Evolutionary conservation across 2,888 invertebrate species (phyloP).

Genomic region (Andrena trimmerana): DNA sequence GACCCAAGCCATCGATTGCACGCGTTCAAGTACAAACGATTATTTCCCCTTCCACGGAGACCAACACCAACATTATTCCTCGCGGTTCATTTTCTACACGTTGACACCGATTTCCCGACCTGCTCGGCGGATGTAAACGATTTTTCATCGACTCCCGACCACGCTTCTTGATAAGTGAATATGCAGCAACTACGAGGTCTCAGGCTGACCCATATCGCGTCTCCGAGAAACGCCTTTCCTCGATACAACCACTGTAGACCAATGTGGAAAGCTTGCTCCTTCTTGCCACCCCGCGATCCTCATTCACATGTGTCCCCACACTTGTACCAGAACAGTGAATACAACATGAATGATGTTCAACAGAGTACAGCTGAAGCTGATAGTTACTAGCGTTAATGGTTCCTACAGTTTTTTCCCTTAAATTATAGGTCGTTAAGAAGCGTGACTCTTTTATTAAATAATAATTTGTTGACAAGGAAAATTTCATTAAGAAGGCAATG

Average conservation of each 20-base stretch:
- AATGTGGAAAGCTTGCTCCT: background rate
- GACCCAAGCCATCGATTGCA: background rate
- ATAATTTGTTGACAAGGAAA: too few relatives aligned
- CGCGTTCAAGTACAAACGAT: background rate
- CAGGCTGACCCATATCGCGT: slow-evolving; percentile 64
- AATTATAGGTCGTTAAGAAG: too few relatives aligned
- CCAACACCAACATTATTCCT: slow-evolving; percentile 22
- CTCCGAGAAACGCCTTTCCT: slow-evolving; percentile 12
- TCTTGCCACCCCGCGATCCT: background rate
- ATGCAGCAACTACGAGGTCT: slow-evolving; percentile 63
- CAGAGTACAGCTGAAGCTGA: too few relatives aligned
- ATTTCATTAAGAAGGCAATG: too few relatives aligned
- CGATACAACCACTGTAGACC: slow-evolving; percentile 1
- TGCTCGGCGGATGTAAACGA: slow-evolving; percentile 32
- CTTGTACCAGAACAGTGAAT: background rate
- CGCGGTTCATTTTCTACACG: slow-evolving; percentile 37
- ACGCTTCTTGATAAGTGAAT: slow-evolving; percentile 59
- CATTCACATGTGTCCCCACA: background rate
- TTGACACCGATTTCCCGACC: slow-evolving; percentile 37
- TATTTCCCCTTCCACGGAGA: background rate
- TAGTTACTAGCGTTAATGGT: too few relatives aligned
- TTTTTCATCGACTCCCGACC: slow-evolving; percentile 30
- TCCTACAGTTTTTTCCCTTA: too few relatives aligned
- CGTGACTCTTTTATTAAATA: too few relatives aligned
- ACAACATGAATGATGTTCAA: background rate